Conservation (phyloP, 2,113 vertebrate species). For the Meleagris gallopavo region DNA sequence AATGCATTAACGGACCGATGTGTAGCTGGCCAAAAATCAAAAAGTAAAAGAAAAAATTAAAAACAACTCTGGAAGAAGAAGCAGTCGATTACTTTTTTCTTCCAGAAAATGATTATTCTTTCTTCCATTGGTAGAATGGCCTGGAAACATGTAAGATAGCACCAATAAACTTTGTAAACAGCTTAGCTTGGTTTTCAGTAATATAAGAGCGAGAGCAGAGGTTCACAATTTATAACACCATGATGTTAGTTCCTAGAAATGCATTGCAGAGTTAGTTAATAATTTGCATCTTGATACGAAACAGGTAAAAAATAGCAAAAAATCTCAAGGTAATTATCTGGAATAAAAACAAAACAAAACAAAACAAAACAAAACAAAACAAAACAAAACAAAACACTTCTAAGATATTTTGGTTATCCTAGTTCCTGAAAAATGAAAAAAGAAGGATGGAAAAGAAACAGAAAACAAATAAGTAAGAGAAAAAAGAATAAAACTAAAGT, state of each 20-base stretch:
- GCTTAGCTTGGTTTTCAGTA: neutral
- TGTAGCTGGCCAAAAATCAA: slow-evolving; percentile 2
- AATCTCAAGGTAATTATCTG: neutral
- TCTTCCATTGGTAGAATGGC: neutral
- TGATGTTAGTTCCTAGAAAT: neutral
- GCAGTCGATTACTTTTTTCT: neutral
- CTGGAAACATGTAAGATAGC: neutral
- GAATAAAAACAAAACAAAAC: neutral
- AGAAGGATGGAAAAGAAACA: neutral
- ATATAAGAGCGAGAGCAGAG: neutral
- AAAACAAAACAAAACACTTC: neutral
- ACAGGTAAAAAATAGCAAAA: neutral
- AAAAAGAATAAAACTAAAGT: neutral
- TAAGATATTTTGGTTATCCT: neutral
- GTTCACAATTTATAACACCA: neutral
- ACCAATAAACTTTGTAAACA: neutral
- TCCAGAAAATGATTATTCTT: neutral
- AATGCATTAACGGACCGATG: slow-evolving; percentile 34
- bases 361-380: too few relatives aligned
- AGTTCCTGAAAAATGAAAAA: neutral
- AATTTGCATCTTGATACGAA: neutral
- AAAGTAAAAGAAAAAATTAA: neutral
- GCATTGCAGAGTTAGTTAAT: neutral
- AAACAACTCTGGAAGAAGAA: neutral
- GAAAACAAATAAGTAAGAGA: neutral